phyloP scores from a whole-genome alignment of 2,113 vertebrate species.

The cattle (Bos taurus) region ARS-UCD2.0 NC_037344.1:72411001-72411500 shows the following conservation, averaged over 20 bases:
- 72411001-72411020: conserved; percentile 83
- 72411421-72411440: neutral
- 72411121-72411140: neutral
- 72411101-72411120: neutral
- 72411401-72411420: neutral
- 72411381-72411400: neutral
- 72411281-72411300: neutral
- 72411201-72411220: neutral
- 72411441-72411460: neutral
- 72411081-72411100: neutral
- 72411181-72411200: neutral
- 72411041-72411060: fast-evolving
- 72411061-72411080: neutral
- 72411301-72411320: neutral
- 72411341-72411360: neutral
- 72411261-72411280: neutral
- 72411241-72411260: fast-evolving
- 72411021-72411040: fast-evolving
- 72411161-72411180: neutral
- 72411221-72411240: neutral
- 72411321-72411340: neutral
- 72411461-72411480: too few relatives aligned
- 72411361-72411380: neutral
- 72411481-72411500: neutral
- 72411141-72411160: neutral